Evolutionary conservation across 2,797 vertebrate species (phyloP), one percentile per base, ranked within the genome.

Genomic region (Gallinago nigripennis): DNA sequence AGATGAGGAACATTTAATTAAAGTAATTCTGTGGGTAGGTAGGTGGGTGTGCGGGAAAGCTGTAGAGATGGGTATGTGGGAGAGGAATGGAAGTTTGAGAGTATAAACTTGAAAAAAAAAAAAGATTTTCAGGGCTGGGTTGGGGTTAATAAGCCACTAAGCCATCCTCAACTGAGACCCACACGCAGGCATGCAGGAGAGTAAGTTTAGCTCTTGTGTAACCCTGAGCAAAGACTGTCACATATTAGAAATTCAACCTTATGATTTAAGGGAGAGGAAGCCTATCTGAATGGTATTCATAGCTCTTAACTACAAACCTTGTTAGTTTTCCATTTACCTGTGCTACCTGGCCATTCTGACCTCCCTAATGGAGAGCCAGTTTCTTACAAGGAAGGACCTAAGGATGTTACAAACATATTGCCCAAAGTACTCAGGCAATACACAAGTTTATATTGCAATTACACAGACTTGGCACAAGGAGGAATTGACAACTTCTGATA

Each of bases 1-100:
- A 75, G 21, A 86, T 14, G 41, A 90, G 61, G 56, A 80, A 82
- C 6, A 16, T 83, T 76, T 89, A 95, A 95, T 93, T 92, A 75
- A 95, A 91, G 77, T 37, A 66, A 78, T 95, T 86, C 84, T 56
- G 85, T 63, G 63, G 70, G 86, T 65, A 54, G 51, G 57, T 61
- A 58, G 39, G 56, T 68, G 84, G 61, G 33, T 64, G 45, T 30
- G 69, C 41, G 75, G 54, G 58, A 87, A 79, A 86, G 72, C 77
- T 84, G 58, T 50, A 78, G 58, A 80, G 63, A 64, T 1, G n/a
- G 10, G 30, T 33, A 20, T 78, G 77, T 82, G 57, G 91, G 87
- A 95, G 37, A 83, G 50, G 30, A 71, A 83, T 53, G 45, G 50
- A 83, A 90, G 92, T 54, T 37, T 72, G 46, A 75, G 90, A 88